phyloP scores from a whole-genome alignment of 2,888 invertebrate species.

The Sminthurides aquaticus region DNA sequence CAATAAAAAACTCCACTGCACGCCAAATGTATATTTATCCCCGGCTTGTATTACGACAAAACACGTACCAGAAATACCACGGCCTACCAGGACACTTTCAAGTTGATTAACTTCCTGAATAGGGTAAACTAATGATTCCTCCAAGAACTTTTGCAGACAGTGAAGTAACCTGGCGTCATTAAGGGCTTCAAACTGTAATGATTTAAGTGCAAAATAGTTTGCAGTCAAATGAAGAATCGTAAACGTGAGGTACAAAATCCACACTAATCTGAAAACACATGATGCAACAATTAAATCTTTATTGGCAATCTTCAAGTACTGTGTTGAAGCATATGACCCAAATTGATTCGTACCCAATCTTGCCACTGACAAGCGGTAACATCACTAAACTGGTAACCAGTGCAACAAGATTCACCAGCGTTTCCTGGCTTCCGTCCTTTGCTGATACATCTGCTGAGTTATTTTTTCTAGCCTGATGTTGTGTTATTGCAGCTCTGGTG shows the following conservation, averaged over 20 bases:
- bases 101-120: slow-evolving; percentile 60
- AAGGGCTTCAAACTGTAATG: slow-evolving; percentile 69
- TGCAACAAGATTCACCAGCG: slow-evolving; percentile 82
- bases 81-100: slow-evolving; percentile 62
- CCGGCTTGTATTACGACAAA: too few relatives aligned
- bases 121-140: slow-evolving; percentile 55
- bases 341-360: slow-evolving; percentile 48
- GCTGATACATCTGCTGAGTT: slow-evolving; percentile 67
- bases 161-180: slow-evolving; percentile 71
- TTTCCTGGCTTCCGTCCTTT: slow-evolving; percentile 95
- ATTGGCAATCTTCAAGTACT: background rate
- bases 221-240: slow-evolving; percentile 72
- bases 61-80: slow-evolving; percentile 49
- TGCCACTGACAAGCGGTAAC: slow-evolving; percentile 58
- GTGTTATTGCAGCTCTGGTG: slow-evolving; percentile 73
- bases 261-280: slow-evolving; percentile 56
- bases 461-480: slow-evolving; percentile 62
- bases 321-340: background rate
- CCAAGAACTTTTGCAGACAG: slow-evolving; percentile 61
- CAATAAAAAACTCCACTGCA: background rate
- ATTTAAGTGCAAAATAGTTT: slow-evolving; percentile 78
- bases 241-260: slow-evolving; percentile 65
- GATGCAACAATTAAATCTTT: slow-evolving; percentile 27
- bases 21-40: too few relatives aligned
- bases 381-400: slow-evolving; percentile 70